Evolutionary conservation across 2,113 vertebrate genomes (phyloP), one percentile per base, ranked within the genome.

Genomic region (Nansenia antarctica): DNA sequence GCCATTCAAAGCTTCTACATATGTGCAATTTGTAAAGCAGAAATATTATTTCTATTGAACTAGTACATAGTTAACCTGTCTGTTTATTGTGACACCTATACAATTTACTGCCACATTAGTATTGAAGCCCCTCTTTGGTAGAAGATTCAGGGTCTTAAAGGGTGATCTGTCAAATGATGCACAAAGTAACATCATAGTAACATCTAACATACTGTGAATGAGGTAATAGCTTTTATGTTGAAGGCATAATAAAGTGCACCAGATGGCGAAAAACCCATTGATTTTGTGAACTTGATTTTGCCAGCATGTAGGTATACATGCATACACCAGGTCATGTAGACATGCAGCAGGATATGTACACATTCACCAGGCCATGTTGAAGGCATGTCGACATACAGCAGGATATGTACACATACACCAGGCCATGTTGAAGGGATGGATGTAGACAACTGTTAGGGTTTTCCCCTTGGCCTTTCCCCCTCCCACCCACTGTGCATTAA

Each of bases 201-300:
- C 67, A 76, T 75, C 64, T 79, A 78, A 83, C 72, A 54, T 73
- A 62, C 62, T 88, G 84, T 86, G 57, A 73, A 70, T 71, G 61
- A 78, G 76, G 34, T 74, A 47, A 84, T 81, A 61, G 14, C 32
- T 76, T 71, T 77, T 34, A 80, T 81, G 32, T 14, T 72, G 70
- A 83, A 79, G 78, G 70, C n/a, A 63, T 76, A 89, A 89, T 89
- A 88, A 89, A 90, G 83, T 60, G 74, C 78, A 85, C 4, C 74
- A 29, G 80, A 76, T 77, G 12, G 83, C 84, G 70, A 30, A 74
- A 84, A 84, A 87, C 47, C n/a, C 45, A 49, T n/a, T 49, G 45
- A n/a, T 47, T 20, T 52, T 62, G 85, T 88, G 84, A 90, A 82
- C 72, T 90, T 73, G 86, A 68, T 90, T 90, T 26, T 9, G 45